These are phyloP conservation scores for Salvelinus alpinus DNA, from an alignment of 2,113 vertebrate genomes.

Conservation along the genomic window DNA sequence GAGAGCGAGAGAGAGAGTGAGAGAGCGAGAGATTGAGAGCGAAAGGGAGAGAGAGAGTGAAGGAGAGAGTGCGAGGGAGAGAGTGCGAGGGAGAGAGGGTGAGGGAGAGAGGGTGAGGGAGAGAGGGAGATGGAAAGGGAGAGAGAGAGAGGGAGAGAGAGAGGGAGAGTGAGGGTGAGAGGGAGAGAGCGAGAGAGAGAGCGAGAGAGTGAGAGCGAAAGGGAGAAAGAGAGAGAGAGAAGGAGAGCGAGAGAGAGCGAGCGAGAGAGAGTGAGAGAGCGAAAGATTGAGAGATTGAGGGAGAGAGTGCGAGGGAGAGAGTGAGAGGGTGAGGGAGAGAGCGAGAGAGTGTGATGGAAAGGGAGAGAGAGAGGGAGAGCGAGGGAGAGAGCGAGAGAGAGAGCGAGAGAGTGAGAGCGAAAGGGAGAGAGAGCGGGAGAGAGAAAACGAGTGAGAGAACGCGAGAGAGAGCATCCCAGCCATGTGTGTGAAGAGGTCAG, in stretches of 20 bases:
- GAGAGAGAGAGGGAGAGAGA: not conserved
- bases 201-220: not conserved
- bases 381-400: not conserved
- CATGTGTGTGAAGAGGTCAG: no score
- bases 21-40: no score
- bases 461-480: not conserved
- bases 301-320: no score
- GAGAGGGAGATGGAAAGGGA: not conserved
- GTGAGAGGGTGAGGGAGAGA: not conserved
- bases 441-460: no score
- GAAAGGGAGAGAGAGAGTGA: no score
- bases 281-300: fast-evolving
- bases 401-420: not conserved
- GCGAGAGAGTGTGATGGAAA: not conserved
- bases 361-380: fast-evolving
- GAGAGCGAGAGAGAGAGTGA: no score
- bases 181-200: not conserved
- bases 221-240: not conserved
- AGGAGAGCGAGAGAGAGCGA: no score
- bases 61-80: no score
- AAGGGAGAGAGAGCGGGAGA: no score
- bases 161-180: no score
- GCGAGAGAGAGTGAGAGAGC: no score
- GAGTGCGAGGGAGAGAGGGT: no score
- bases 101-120: not conserved